A percentile compares a stretch with the other conserved stretches of the same genome.
These are phyloP conservation scores for Lycia hirtaria DNA, from an alignment of 2,888 invertebrate species.

Conservation along the genomic window DNA sequence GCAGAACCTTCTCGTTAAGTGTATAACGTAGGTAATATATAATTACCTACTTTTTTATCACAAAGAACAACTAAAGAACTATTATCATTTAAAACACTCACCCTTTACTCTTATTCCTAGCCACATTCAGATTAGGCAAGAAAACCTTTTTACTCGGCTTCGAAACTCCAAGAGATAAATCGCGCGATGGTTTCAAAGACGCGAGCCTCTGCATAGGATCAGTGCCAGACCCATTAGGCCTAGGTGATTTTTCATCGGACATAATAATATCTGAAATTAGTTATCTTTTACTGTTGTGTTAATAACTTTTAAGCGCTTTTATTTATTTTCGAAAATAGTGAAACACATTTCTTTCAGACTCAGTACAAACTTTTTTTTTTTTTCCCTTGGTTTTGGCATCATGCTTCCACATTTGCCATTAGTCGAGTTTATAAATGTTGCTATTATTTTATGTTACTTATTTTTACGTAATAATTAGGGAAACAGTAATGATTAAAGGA, in stretches of 20 bases:
- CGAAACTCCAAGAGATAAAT: constrained; percentile 82
- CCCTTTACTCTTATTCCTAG: constrained; percentile 86
- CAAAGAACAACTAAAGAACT: neutral
- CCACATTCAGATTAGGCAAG: constrained; percentile 86
- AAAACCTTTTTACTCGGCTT: constrained; percentile 85
- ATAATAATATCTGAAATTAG: too few relatives aligned
- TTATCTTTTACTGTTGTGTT: neutral
- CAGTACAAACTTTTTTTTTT: too few relatives aligned
- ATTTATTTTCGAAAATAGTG: too few relatives aligned
- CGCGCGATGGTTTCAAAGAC: constrained; percentile 83
- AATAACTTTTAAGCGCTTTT: too few relatives aligned
- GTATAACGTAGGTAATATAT: neutral
- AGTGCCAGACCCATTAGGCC: constrained; percentile 60
- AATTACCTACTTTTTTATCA: neutral
- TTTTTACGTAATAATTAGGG: too few relatives aligned
- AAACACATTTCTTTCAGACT: too few relatives aligned
- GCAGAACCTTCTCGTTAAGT: too few relatives aligned
- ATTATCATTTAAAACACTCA: constrained; percentile 44
- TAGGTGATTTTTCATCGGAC: constrained; percentile 64
- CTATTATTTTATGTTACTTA: too few relatives aligned
- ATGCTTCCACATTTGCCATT: too few relatives aligned
- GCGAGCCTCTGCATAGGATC: constrained; percentile 76
- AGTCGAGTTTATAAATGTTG: too few relatives aligned
- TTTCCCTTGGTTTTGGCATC: too few relatives aligned
- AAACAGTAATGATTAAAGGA: too few relatives aligned